Evolutionary conservation across 64 coral and sea anemone genomes (phyloP).

Genomic region (Stylophora pistillata): DNA sequence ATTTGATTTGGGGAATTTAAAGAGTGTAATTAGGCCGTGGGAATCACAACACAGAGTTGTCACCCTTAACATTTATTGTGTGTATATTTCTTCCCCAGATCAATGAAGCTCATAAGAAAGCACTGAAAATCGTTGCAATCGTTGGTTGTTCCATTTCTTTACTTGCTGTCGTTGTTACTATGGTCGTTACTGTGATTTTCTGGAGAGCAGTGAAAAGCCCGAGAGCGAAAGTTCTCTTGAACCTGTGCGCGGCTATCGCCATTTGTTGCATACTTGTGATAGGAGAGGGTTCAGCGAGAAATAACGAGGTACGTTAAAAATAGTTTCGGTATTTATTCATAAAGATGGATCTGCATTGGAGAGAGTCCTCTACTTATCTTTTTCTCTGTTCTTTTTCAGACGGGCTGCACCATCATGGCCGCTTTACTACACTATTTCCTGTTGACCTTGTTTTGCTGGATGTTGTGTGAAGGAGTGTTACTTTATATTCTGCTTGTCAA

Average conservation of each 20-base stretch:
- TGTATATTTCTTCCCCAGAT: conserved; percentile 27
- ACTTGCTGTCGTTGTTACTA: conserved; percentile 38
- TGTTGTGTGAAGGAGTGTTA: conserved; percentile 70
- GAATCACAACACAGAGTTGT: no score
- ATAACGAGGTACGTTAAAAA: conserved; percentile 11
- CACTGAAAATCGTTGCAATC: conserved; percentile 57
- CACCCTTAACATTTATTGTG: not conserved
- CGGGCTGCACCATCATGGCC: conserved; percentile 27
- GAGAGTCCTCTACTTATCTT: not conserved
- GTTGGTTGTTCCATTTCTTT: conserved; percentile 72
- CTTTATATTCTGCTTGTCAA: conserved; percentile 48
- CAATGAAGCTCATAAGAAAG: conserved; percentile 26
- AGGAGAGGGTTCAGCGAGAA: conserved; percentile 45
- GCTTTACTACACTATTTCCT: conserved; percentile 61
- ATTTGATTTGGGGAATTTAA: no score
- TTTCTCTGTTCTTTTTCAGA: conserved; percentile 11
- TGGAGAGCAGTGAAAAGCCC: conserved; percentile 49
- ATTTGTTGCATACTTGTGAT: conserved; percentile 61
- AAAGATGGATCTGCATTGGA: no score
- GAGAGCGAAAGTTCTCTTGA: conserved; percentile 48
- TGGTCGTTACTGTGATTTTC: conserved; percentile 52
- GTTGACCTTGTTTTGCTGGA: conserved; percentile 66
- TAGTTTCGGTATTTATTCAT: no score
- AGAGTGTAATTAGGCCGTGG: no score
- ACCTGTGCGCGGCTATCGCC: conserved; percentile 55